Evolutionary conservation across 1,140 invertebrate species (phyloP).

Genomic region (Bombus terrestris): DNA sequence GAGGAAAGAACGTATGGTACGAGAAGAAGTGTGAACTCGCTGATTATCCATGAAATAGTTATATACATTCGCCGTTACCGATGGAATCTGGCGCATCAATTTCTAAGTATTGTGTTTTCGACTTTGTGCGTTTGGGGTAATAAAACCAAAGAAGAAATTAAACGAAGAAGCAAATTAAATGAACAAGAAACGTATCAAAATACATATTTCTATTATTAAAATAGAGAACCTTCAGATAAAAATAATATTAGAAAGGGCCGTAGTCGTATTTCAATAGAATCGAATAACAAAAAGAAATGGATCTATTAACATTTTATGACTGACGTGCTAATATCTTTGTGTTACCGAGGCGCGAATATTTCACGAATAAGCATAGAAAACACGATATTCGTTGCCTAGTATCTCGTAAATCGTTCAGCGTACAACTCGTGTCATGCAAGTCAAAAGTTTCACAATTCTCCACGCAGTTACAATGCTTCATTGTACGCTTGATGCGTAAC

Average conservation of each 20-base stretch:
- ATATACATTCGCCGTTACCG: too few relatives aligned
- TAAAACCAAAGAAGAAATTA: too few relatives aligned
- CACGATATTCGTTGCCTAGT: not conserved
- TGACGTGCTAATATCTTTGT: not conserved
- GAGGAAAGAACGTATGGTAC: not conserved
- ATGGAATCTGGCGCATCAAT: too few relatives aligned
- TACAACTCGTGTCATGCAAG: not conserved
- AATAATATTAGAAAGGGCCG: too few relatives aligned
- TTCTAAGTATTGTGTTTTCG: too few relatives aligned
- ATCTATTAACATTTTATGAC: constrained; percentile 1
- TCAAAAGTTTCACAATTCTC: constrained; percentile 19
- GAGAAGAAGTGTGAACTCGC: not conserved
- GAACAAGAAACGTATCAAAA: too few relatives aligned
- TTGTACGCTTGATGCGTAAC: constrained; percentile 24
- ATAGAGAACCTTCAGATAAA: too few relatives aligned
- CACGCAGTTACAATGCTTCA: not conserved
- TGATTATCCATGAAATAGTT: too few relatives aligned
- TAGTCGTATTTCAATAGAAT: not conserved
- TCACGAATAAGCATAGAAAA: constrained; percentile 11
- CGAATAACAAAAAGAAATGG: not conserved
- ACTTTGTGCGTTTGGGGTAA: too few relatives aligned
- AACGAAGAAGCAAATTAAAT: too few relatives aligned
- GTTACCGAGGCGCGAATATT: too few relatives aligned
- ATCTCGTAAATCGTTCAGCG: constrained; percentile 24
- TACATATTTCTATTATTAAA: too few relatives aligned